Percentiles rank a stretch among this genome's conserved stretches.
Conservation (phyloP, 2,113 vertebrate species). For the Turdus rufiventris region DNA sequence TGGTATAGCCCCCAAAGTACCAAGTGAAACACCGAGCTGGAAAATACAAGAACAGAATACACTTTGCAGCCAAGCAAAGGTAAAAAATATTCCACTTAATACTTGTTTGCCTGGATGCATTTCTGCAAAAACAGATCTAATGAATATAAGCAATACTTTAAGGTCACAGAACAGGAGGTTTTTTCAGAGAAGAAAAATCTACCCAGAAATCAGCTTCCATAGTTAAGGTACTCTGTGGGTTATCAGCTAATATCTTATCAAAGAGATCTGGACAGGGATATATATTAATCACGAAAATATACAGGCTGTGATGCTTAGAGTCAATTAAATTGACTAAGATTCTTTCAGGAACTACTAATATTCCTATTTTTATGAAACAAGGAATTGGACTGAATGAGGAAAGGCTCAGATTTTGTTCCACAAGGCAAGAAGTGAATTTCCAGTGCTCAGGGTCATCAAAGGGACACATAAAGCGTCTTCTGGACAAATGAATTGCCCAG, state of each 20-base stretch:
- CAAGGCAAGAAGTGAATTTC: neutral
- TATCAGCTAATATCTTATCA: neutral
- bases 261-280: neutral
- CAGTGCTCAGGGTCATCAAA: neutral
- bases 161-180: fast-evolving
- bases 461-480: neutral
- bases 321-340: neutral
- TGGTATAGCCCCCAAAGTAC: conserved; percentile 80
- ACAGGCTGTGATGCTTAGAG: neutral
- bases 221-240: neutral
- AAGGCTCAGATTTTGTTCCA: neutral
- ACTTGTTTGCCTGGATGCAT: neutral
- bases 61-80: neutral
- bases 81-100: neutral
- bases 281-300: neutral
- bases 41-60: neutral
- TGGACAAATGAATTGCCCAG: fast-evolving
- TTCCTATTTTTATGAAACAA: neutral
- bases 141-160: neutral
- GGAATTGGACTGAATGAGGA: neutral
- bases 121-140: neutral
- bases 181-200: neutral
- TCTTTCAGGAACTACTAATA: neutral
- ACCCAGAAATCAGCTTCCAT: neutral
- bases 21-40: conserved; percentile 85